Evolutionary conservation across 2,797 vertebrate genomes (phyloP), one percentile per base, ranked within the genome.

Genomic region (Sorex maritimensis): DNA sequence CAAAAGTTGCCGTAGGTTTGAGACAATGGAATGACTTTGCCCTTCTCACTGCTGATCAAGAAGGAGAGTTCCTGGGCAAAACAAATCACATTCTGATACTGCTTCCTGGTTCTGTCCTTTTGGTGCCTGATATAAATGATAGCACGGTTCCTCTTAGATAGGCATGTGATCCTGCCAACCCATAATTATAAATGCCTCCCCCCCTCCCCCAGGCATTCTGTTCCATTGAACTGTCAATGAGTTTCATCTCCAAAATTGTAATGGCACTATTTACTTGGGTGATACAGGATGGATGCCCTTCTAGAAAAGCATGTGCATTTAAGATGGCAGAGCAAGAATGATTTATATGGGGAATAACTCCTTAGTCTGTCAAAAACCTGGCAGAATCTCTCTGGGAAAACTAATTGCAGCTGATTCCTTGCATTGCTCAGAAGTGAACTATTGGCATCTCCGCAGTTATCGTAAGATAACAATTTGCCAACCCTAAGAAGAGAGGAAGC

Each of bases 301-400:
- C 94, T 92, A 74, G 85, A 95, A 93, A 90, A 96, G 91, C 80
- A 34, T 67, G 91, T 90, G 79, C 95, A 94, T 96, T 96, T 96
- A 94, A 96, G 90, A 86, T 88, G 89, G 92, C 92, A 97, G 95
- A 46, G 30, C 75, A 61, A 71, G 63, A 93, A 34, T 96, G 96
- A 97, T 96, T 96, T 96, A 96, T 95, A 73, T 4, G 6, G 86
- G 85, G 85, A 89, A 96, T 95, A 96, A 95, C 92, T 96, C 93
- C 91, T 96, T 55, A 49, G 87, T 87, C 94, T 97, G 86, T 85
- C 86, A 72, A 26, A 94, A 78, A 78, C 94, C 95, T 94, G 75
- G 87, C 95, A 92, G 93, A 78, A 88, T 86, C 93, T 96, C 81
- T 78, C 94, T 90, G 90, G 94, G 92, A 96, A 91, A 96, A 97